Evolutionary conservation across 2,797 vertebrate genomes (phyloP), one percentile per base, ranked within the genome.

Genomic region (Danio albolineatus): DNA sequence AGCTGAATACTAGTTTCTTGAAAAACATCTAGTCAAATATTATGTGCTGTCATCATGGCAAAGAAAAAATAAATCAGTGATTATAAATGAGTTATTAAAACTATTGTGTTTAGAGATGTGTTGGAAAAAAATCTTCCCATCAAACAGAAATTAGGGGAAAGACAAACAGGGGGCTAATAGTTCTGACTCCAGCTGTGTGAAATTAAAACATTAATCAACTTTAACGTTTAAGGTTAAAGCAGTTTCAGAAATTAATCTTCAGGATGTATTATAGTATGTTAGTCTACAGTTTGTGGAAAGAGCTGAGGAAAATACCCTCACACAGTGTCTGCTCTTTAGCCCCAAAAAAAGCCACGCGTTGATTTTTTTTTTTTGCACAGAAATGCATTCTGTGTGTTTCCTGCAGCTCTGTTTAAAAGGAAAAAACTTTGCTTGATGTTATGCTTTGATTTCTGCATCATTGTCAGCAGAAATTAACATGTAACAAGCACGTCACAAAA

Each of bases 271-370:
- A 28, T 28, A 28, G 1, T 28, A 3, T 28, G 28, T 28, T 38
- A 49, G 61, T 61, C 72, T 49, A 28, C 48, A 54, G 73, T 76
- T 65, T 54, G 60, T 44, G 17, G 49, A 36, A 76, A 54, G 49
- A 56, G 7, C 38, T 17, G 21, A 76, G 57, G 61, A 76, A 77
- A 67, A 77, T 77, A 59, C 75, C 75, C 74, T 44, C 41, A 21
- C 70, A 73, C 8, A 38, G 51, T 54, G 28, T 28, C 28, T 28
- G 28, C 14, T 14, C 38, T 76, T 54, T 43, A 65, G 75, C 19
- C 41, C 41, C 43, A 16, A 59, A n/a, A 59, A 72, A 72, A 41
- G 19, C 53, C 51, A 56, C 62, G 46, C 62, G 66, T 49, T 76
- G 62, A 46, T 28, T 28, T 66, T 56, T 57, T 28, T 28, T 66